Evolutionary conservation across 2,888 invertebrate species (phyloP).

Genomic region (Neelides folsomi): DNA sequence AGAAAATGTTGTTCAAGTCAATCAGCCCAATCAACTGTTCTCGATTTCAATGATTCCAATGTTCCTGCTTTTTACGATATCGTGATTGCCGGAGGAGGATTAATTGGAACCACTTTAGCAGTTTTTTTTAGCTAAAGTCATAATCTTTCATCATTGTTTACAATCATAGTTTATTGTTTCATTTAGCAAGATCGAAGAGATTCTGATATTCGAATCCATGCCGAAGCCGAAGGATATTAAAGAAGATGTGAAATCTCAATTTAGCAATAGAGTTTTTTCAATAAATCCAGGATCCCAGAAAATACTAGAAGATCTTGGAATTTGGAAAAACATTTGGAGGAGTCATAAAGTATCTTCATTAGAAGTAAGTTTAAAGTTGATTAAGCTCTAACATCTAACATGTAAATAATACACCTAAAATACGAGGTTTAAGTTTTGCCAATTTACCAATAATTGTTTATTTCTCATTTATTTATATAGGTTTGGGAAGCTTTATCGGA

Average conservation of each 20-base stretch:
- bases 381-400: no score
- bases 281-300: constrained; percentile 65
- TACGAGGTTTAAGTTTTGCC: background rate
- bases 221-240: constrained; percentile 12
- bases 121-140: constrained; percentile 45
- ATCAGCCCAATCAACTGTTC: no score
- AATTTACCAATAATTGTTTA: no score
- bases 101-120: constrained; percentile 85
- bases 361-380: no score
- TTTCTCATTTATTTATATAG: constrained; percentile 42
- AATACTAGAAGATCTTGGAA: constrained; percentile 61
- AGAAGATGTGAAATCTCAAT: constrained; percentile 41
- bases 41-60: no score
- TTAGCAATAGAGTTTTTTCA: constrained; percentile 83
- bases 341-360: constrained; percentile 20
- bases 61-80: constrained; percentile 47
- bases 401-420: background rate
- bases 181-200: constrained; percentile 56
- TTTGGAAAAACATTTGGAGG: constrained; percentile 60
- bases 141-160: background rate
- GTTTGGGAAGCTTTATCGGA: constrained; percentile 90
- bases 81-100: constrained; percentile 85
- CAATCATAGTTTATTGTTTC: constrained; percentile 15
- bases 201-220: constrained; percentile 61
- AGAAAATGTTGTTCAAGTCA: no score